Evolutionary conservation across 2,888 invertebrate species (phyloP).

Genomic region (Andrena praecox): DNA sequence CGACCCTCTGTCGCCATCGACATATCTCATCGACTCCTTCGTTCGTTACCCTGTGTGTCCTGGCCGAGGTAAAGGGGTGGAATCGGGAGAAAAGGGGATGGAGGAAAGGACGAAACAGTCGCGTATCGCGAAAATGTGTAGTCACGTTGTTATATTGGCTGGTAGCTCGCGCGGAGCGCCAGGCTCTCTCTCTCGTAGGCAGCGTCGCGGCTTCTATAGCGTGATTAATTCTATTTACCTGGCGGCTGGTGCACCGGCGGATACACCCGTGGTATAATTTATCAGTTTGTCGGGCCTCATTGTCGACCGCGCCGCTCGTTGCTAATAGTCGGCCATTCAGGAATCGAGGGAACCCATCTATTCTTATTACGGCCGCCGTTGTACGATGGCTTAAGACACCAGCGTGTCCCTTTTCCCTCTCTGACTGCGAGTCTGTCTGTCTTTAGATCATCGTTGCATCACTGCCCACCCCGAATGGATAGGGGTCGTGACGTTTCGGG

Average conservation of each 20-base stretch:
- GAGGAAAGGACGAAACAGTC: slow-evolving; percentile 23
- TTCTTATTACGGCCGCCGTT: slow-evolving; percentile 75
- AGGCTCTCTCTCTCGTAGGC: slow-evolving; percentile 37
- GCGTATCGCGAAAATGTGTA: slow-evolving; percentile 72
- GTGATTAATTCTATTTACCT: slow-evolving; percentile 80
- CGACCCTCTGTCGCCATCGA: too few species aligned
- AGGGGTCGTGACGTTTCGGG: too few species aligned
- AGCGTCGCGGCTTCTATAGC: slow-evolving; percentile 66
- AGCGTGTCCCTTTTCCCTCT: slow-evolving; percentile 29
- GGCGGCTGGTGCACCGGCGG: slow-evolving; percentile 73
- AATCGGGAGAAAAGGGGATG: background rate
- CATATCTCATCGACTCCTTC: background rate
- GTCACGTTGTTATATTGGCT: slow-evolving; percentile 80
- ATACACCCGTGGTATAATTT: slow-evolving; percentile 74
- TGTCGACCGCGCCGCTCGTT: slow-evolving; percentile 73
- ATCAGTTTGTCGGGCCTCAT: slow-evolving; percentile 77
- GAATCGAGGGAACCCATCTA: slow-evolving; percentile 74
- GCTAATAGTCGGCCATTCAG: slow-evolving; percentile 76
- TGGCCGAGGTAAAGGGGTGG: background rate
- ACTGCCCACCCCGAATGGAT: background rate
- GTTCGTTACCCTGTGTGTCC: background rate
- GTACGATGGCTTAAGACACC: slow-evolving; percentile 71
- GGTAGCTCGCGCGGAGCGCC: slow-evolving; percentile 64
- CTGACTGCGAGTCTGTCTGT: background rate
- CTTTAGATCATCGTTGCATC: background rate